Percentiles rank a stretch among this genome's conserved stretches.
Conservation (phyloP, 1,140 invertebrate species). For the Mizuhopecten yessoensis region DNA sequence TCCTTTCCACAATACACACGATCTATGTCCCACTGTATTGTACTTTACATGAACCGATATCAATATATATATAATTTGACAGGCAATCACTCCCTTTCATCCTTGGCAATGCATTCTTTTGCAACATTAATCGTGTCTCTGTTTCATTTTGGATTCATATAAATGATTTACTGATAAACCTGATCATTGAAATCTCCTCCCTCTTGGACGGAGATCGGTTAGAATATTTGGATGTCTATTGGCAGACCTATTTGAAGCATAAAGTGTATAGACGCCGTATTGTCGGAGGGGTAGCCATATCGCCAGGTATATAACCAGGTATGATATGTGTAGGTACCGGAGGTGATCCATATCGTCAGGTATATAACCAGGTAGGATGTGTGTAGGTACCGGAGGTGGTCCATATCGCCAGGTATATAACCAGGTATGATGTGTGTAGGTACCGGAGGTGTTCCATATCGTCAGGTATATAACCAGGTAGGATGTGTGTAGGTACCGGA, state of each 20-base stretch:
- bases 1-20: background rate
- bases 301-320: background rate
- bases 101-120: background rate
- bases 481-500: too few relatives aligned
- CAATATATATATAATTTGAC: constrained; percentile 20
- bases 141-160: background rate
- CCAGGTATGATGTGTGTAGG: too few relatives aligned
- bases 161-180: background rate
- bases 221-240: background rate
- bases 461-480: too few relatives aligned
- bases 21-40: background rate
- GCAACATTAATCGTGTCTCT: background rate
- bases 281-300: background rate
- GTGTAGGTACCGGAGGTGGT: too few relatives aligned
- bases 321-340: background rate
- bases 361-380: too few relatives aligned
- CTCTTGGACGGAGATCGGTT: background rate
- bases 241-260: background rate
- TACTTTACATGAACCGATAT: background rate
- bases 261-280: background rate
- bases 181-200: background rate
- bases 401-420: background rate
- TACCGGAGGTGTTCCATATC: background rate
- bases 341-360: background rate
- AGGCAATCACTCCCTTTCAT: background rate